Evolutionary conservation across 2,113 vertebrate genomes (phyloP).

Genomic region (Pollachius pollachius): DNA sequence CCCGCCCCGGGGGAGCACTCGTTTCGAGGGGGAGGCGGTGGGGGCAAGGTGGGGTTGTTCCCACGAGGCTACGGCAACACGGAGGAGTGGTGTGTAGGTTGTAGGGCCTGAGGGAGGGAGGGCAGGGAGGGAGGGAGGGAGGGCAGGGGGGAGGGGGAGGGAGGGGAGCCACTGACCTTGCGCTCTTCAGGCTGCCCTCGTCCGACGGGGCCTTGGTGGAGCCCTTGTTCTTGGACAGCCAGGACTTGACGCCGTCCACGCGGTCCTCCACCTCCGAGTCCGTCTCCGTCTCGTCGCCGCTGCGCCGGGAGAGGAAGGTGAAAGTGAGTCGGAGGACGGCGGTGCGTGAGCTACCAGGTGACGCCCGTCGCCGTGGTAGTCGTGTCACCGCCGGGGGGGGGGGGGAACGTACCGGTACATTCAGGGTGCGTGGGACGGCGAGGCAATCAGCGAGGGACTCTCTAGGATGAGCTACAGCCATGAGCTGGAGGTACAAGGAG

Average conservation of each 20-base stretch:
- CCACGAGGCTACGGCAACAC: slow-evolving; percentile 7
- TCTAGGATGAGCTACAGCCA: background rate
- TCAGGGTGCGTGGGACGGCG: too few species aligned
- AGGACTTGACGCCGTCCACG: slow-evolving; percentile 94
- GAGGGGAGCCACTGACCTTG: slow-evolving; percentile 80
- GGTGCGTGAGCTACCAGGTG: background rate
- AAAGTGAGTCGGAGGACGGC: slow-evolving; percentile 4
- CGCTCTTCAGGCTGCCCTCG: slow-evolving; percentile 86
- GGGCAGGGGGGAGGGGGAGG: background rate
- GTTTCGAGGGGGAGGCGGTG: slow-evolving; percentile 5
- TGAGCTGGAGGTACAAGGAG: background rate
- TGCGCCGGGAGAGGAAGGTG: slow-evolving; percentile 52
- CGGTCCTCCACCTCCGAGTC: slow-evolving; percentile 96
- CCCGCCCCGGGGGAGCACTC: slow-evolving; percentile 41
- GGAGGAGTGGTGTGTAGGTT: slow-evolving; percentile 31
- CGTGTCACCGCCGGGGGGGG: too few species aligned
- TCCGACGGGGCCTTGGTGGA: slow-evolving; percentile 83
- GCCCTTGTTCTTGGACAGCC: slow-evolving; percentile 83
- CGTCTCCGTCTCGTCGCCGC: slow-evolving; percentile 87
- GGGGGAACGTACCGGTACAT: too few species aligned
- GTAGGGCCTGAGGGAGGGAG: background rate
- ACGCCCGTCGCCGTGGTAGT: too few species aligned
- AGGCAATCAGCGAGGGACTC: background rate
- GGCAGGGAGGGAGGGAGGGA: background rate
- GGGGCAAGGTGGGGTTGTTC: slow-evolving; percentile 29